Base-by-base conservation (phyloP, 1,140 invertebrate species). In the Diachasma alloeum region DNA sequence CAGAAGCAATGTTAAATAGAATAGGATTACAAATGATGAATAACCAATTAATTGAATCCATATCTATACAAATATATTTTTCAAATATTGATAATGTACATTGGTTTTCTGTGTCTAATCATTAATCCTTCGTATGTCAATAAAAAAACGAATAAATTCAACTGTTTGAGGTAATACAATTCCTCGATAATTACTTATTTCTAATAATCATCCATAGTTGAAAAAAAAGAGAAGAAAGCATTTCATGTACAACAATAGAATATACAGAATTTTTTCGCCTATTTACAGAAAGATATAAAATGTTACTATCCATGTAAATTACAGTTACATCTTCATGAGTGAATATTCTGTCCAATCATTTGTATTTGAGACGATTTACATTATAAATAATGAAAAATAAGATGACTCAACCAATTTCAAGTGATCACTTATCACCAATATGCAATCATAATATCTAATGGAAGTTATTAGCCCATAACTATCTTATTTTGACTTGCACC, bases 41-140 rank as follows among this genome's bases (percentile, higher is more conserved):
- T 26, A 26, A 22, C 0, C 5, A 26, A 48, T 42, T 10, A 19
- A 22, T 46, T 48, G 11, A 48, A 48, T 24, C 17, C 36, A 75
- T 75, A 78, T 77, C 66, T 75, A 75, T 67, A 78, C 56, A 71
- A 79, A 78, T 80, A 76, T 78, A 79, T 75, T 76, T 76, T 74
- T 26, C 56, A 74, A 63, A 75, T 76, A 67, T 73, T 53, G 48
- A 69, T 69, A 48, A 39, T 78, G n/a, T 78, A 74, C 74, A 79
- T 69, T 72, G 76, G 48, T 74, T 19, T 76, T 66, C 70, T 75
- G 31, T 22, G 71, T 70, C 71, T 42, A 70, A 17, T 48, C 26
- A 11, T 13, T 44, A 19, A 9, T 26, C 10, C 15, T 71, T 48
- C 13, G 48, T 71, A 26, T 13, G 24, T 71, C 11, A 48, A 71